Base-by-base conservation (phyloP, 2,113 vertebrate species). In the Sturnira hondurensis region DNA sequence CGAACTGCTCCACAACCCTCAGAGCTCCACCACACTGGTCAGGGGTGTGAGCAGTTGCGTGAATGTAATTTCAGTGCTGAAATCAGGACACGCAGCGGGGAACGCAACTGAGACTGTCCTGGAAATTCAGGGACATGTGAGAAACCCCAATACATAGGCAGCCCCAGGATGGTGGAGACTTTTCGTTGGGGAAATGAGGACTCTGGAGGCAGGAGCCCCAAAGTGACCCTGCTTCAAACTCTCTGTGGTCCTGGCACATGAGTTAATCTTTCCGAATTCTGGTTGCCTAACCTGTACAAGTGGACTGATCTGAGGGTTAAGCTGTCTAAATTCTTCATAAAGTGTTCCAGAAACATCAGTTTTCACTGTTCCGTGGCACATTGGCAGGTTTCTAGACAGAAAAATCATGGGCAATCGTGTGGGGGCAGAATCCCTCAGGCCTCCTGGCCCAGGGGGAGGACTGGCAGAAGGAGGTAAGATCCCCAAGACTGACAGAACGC, bases 321-420 rank as follows among this genome's bases (percentile, higher is more conserved):
- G n/a, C 45, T 92, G 41, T 74, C 74, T 83, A 58, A 84, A 77
- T 77, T 85, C 76, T 95, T 93, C n/a, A 93, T 41, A 38, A 36
- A 68, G 24, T 65, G 31, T 50, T 92, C 76, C 2, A 58, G 31
- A 90, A 92, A 33, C 58, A 50, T 20, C 84, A 68, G 50, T 19
- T 70, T 20, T 82, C 36, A 58, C 16, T 73, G 36, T 90, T 91
- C 81, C 70, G 52, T 11, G 33, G 73, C 71, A 85, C 15, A 52
- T 38, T 20, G n/a, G 67, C 19, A 41, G 50, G 43, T 58, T 89
- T 92, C 87, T 22, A 89, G 80, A 77, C 5, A 85, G 45, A 52
- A 38, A n/a, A 19, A 67, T 38, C 38, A n/a, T 16, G 24, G 3
- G 77, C 33, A 91, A 80, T 31, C 15, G 61, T 1, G 28, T 1